Percentiles rank a stretch among this genome's conserved stretches.
phyloP scores from a whole-genome alignment of 1,140 invertebrate species.

The Aphelinus certus region DNA sequence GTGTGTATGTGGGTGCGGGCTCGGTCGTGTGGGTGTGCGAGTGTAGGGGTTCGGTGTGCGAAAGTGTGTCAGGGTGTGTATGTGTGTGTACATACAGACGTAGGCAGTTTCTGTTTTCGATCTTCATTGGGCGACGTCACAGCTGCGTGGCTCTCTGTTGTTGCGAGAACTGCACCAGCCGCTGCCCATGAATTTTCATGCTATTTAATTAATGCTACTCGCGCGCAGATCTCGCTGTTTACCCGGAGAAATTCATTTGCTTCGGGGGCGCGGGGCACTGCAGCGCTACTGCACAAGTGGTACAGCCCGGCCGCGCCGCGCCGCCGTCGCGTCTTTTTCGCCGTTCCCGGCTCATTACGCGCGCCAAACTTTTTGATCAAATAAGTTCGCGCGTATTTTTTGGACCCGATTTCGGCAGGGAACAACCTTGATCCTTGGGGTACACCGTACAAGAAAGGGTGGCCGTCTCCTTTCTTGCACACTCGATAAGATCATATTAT shows the following conservation, averaged over 20 bases:
- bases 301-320: no score
- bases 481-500: no score
- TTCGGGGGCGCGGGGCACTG: background rate
- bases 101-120: constrained; percentile 17
- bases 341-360: no score
- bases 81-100: background rate
- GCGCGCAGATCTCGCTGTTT: constrained; percentile 11
- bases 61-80: background rate
- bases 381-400: constrained; percentile 8
- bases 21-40: no score
- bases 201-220: constrained; percentile 26
- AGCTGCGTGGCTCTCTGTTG: constrained; percentile 19
- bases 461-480: no score
- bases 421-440: no score
- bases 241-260: constrained; percentile 27
- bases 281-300: no score
- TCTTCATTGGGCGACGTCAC: constrained; percentile 21
- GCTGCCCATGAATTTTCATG: constrained; percentile 34
- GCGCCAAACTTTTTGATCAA: constrained; percentile 20
- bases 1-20: no score
- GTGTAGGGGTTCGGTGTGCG: no score
- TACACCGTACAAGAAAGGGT: no score
- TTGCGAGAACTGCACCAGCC: background rate
- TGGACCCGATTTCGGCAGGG: background rate
- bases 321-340: no score